A percentile compares a stretch with the other conserved stretches of the same genome.
phyloP scores from a whole-genome alignment of 2,113 vertebrate species.

The Narcine bancroftii region DNA sequence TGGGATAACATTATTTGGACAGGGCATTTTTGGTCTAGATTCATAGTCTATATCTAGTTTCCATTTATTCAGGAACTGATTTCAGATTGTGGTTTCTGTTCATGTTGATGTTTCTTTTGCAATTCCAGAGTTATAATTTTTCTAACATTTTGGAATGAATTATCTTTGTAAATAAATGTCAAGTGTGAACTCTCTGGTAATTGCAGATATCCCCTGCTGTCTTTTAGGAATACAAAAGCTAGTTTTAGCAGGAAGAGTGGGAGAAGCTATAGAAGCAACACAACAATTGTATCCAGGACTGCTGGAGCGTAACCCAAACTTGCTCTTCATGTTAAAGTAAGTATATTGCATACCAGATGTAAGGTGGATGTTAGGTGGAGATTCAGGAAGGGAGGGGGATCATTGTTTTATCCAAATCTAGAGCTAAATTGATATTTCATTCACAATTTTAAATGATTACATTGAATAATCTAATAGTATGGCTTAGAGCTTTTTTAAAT shows the following conservation, averaged over 20 bases:
- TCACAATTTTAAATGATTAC: no score
- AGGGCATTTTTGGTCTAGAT: neutral
- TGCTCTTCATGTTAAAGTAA: conserved; percentile 98
- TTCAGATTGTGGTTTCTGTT: neutral
- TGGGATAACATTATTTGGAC: neutral
- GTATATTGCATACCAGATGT: conserved; percentile 44
- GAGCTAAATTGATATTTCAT: neutral
- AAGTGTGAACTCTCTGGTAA: neutral
- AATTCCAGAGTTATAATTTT: neutral
- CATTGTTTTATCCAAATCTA: neutral
- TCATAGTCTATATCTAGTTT: neutral
- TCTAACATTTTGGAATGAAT: neutral
- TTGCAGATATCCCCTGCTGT: conserved; percentile 41
- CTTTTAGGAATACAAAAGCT: conserved; percentile 90
- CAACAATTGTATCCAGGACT: conserved; percentile 89
- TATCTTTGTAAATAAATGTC: neutral
- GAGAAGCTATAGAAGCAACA: conserved; percentile 90
- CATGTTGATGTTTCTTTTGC: neutral
- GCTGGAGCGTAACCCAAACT: conserved; percentile 90
- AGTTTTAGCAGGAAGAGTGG: conserved; percentile 89
- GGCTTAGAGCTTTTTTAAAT: no score
- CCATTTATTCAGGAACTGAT: neutral
- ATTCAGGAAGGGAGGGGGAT: neutral
- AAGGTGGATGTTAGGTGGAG: no score
- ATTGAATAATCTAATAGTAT: no score